Percentiles rank a stretch among this genome's conserved stretches.
Conservation (phyloP, 2,888 invertebrate species). For the Alentia gelatinosa region DNA sequence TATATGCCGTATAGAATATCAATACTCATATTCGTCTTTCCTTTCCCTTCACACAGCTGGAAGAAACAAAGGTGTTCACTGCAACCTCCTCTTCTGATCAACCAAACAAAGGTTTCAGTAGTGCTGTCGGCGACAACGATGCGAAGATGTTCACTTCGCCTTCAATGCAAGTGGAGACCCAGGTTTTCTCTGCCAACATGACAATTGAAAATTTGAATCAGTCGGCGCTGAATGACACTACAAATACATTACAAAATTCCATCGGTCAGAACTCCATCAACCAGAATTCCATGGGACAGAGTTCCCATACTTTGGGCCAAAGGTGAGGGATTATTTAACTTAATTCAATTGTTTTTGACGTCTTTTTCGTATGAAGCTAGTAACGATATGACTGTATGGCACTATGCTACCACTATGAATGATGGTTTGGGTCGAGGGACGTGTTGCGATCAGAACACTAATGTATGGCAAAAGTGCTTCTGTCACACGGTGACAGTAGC, state of each 20-base stretch:
- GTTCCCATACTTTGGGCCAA: conserved; percentile 53
- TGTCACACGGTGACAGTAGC: no score
- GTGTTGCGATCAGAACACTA: no score
- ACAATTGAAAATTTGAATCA: conserved; percentile 44
- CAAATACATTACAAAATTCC: conserved; percentile 54
- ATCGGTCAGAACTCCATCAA: conserved; percentile 50
- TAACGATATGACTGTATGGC: no score
- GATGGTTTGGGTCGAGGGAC: no score
- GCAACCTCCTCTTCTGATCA: conserved; percentile 58
- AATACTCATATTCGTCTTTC: no score
- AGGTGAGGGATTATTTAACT: conserved; percentile 15
- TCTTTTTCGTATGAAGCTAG: neutral
- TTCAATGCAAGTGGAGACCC: conserved; percentile 32
- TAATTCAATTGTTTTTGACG: neutral
- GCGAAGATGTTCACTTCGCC: conserved; percentile 56
- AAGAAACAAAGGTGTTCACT: conserved; percentile 62
- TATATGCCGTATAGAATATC: no score
- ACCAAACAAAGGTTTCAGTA: conserved; percentile 24
- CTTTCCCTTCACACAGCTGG: conserved; percentile 58
- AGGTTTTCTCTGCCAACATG: conserved; percentile 53
- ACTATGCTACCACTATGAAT: no score
- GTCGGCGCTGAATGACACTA: conserved; percentile 48
- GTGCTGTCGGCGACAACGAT: conserved; percentile 56
- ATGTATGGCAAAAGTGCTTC: no score
- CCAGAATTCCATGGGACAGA: conserved; percentile 51